Percentiles rank a stretch among this genome's conserved stretches.
phyloP scores from a whole-genome alignment of 2,113 vertebrate species.

The Colius striatus region DNA sequence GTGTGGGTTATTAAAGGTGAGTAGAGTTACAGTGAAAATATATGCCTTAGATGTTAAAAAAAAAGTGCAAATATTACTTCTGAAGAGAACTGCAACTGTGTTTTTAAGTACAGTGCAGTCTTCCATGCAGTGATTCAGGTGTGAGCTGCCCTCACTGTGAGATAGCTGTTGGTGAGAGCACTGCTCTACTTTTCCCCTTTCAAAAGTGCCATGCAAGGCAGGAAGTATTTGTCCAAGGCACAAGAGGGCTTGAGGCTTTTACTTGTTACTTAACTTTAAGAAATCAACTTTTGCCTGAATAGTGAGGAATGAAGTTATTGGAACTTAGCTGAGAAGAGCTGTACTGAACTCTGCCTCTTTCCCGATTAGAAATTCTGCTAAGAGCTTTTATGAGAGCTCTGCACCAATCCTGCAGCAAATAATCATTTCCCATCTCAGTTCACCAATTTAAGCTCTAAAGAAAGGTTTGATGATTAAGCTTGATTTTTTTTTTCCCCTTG shows the following conservation, averaged over 20 bases:
- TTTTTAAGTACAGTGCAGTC: not conserved
- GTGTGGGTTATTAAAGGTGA: not conserved
- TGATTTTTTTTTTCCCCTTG: not conserved
- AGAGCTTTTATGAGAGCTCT: not conserved
- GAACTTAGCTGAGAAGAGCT: not conserved
- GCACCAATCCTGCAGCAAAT: not conserved
- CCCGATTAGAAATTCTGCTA: not conserved
- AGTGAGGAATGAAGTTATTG: not conserved
- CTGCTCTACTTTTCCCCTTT: not conserved
- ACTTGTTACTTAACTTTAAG: not conserved
- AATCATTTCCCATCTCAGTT: constrained; percentile 3
- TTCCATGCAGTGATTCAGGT: not conserved
- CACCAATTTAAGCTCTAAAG: not conserved
- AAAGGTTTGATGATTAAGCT: constrained; percentile 61
- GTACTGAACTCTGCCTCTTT: not conserved
- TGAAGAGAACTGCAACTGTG: not conserved
- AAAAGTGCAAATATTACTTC: not conserved
- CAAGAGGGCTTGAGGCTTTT: not conserved
- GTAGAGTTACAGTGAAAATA: not conserved
- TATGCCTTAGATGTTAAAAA: not conserved
- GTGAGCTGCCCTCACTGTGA: not conserved
- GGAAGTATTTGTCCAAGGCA: not conserved
- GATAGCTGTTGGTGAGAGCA: not conserved
- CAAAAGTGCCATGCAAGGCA: not conserved
- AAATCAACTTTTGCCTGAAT: not conserved